Conservation (phyloP, 1,140 invertebrate species). For the Berghia stephanieae region DNA sequence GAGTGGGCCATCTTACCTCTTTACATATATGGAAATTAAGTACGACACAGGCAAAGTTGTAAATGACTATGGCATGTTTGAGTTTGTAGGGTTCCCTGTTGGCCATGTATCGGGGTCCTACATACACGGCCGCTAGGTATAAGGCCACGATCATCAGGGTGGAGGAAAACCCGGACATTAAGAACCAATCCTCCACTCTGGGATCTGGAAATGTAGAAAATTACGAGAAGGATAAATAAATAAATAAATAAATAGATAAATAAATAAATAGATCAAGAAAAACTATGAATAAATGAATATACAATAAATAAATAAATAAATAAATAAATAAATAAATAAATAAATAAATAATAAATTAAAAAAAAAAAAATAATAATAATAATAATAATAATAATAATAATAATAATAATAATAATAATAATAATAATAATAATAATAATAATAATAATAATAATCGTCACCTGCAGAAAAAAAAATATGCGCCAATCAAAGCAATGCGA, state of each 20-base stretch:
- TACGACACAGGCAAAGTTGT: constrained; percentile 85
- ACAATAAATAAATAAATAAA: not conserved
- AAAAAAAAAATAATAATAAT: not conserved
- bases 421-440: too few relatives aligned
- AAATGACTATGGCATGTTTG: constrained; percentile 81
- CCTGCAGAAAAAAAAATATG: too few relatives aligned
- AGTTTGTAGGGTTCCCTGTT: constrained; percentile 82
- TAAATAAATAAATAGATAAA: not conserved
- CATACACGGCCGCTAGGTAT: constrained; percentile 81
- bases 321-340: not conserved
- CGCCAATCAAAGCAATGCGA: too few relatives aligned
- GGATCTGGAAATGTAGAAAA: constrained; percentile 50
- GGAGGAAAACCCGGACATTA: constrained; percentile 91
- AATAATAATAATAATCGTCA: too few relatives aligned
- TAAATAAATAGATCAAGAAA: not conserved
- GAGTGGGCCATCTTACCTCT: constrained; percentile 72
- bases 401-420: too few relatives aligned
- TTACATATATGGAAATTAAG: constrained; percentile 87
- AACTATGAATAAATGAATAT: not conserved
- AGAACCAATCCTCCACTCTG: constrained; percentile 86
- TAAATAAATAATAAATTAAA: not conserved
- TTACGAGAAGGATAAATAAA: not conserved
- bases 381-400: not conserved
- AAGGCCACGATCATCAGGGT: constrained; percentile 82
- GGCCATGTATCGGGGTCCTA: constrained; percentile 84